Evolutionary conservation across 2,797 vertebrate genomes (phyloP).

Genomic region (Dendrocincla tyrannina): DNA sequence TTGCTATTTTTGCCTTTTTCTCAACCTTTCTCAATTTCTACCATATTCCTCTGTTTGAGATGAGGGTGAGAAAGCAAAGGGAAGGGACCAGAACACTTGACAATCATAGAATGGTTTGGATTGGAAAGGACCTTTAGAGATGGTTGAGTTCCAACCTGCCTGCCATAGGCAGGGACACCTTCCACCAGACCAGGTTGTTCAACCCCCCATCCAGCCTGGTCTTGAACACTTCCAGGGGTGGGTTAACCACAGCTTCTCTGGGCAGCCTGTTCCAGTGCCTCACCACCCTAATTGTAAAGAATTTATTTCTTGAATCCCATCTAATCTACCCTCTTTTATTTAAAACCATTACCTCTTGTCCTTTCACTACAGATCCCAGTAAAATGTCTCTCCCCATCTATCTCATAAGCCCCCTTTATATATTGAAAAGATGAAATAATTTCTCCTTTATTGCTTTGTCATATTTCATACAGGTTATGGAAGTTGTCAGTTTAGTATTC

Average conservation of each 20-base stretch:
- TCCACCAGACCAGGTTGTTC: not conserved
- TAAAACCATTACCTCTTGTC: not conserved
- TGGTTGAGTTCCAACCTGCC: fast-evolving
- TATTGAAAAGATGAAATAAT: not conserved
- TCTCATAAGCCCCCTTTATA: not conserved
- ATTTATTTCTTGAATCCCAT: not conserved
- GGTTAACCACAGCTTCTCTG: not conserved
- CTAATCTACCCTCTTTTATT: not conserved
- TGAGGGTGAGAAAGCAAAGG: not conserved
- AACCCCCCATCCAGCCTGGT: not conserved
- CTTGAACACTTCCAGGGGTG: not conserved
- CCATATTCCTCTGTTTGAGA: not conserved
- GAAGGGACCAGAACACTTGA: not conserved
- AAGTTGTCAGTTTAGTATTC: constrained; percentile 7
- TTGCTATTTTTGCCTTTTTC: not conserved
- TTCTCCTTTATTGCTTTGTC: not conserved
- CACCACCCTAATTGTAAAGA: not conserved
- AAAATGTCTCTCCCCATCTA: not conserved
- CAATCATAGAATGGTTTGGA: not conserved
- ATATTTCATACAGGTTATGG: not conserved
- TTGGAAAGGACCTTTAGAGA: not conserved
- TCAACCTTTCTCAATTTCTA: not conserved
- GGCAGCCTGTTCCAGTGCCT: not conserved
- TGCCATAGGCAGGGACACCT: not conserved
- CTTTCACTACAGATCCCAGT: not conserved